Conservation (phyloP, 2,888 invertebrate genomes). For the Criorhina ranunculi region DNA sequence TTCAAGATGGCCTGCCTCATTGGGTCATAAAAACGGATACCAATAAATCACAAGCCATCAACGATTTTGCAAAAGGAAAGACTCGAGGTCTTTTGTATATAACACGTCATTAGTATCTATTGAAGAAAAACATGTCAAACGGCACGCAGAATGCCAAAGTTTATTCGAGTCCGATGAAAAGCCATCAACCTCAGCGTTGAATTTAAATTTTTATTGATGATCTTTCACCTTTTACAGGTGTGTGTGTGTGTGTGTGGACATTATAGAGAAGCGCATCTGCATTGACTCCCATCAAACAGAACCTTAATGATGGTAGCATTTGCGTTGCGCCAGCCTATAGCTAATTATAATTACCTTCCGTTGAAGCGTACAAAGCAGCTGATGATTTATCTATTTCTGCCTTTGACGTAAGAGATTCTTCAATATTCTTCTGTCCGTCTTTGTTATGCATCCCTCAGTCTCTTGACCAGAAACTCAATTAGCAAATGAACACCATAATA, state of each 20-base stretch:
- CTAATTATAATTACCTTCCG: conserved; percentile 18
- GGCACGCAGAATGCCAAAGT: conserved; percentile 2
- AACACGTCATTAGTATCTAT: too few relatives aligned
- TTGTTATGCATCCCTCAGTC: background rate
- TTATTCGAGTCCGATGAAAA: background rate
- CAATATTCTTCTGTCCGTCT: background rate
- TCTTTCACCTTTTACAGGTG: background rate
- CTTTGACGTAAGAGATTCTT: conserved; percentile 16
- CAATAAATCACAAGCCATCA: too few relatives aligned
- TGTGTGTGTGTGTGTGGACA: background rate
- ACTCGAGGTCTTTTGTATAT: too few relatives aligned
- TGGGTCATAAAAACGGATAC: too few relatives aligned
- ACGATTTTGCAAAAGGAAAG: too few relatives aligned
- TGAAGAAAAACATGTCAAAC: background rate
- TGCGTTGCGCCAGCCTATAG: background rate
- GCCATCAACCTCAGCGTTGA: background rate
- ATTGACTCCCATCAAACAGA: conserved; percentile 8
- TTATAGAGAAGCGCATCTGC: conserved; percentile 7
- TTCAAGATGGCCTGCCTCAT: too few relatives aligned
- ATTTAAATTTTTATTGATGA: background rate
- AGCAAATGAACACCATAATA: background rate
- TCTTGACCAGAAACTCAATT: background rate
- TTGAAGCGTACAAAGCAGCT: background rate
- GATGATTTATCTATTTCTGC: conserved; percentile 4
- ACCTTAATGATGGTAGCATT: conserved; percentile 16